Conservation (phyloP, 2,888 invertebrate species). For the Tigriopus californicus region DNA sequence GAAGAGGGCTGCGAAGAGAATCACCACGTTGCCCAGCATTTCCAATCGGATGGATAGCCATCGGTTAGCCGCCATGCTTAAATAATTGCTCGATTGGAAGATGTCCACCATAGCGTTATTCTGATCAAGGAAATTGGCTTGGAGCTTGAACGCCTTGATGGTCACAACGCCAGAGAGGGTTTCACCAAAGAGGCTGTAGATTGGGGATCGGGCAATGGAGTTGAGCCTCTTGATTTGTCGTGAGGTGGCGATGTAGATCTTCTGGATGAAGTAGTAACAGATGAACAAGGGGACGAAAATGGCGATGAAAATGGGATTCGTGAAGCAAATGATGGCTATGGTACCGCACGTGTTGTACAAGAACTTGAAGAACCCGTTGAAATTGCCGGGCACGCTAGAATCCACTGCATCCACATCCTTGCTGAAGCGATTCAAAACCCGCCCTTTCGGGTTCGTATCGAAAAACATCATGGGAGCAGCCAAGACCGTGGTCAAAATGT, state of each 20-base stretch:
- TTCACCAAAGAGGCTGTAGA: constrained; percentile 33
- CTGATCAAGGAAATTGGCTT: constrained; percentile 62
- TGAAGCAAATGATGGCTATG: constrained; percentile 22
- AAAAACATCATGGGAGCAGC: constrained; percentile 34
- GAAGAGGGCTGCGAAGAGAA: constrained; percentile 81
- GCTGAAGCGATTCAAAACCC: constrained; percentile 41
- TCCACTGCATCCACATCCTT: constrained; percentile 56
- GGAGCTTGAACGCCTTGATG: constrained; percentile 65
- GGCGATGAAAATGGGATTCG: constrained; percentile 24
- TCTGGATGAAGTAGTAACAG: constrained; percentile 27
- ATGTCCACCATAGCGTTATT: constrained; percentile 76
- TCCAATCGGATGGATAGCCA: constrained; percentile 91
- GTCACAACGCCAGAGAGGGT: constrained; percentile 42
- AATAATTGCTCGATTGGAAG: constrained; percentile 12
- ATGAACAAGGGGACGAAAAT: constrained; percentile 24
- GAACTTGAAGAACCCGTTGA: constrained; percentile 17
- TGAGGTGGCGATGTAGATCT: constrained; percentile 31
- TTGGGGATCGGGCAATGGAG: constrained; percentile 31
- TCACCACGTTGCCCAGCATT: constrained; percentile 86
- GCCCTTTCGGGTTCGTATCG: constrained; percentile 30
- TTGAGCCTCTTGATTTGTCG: constrained; percentile 32
- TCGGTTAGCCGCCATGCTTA: constrained; percentile 65
- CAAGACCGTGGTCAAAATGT: constrained; percentile 30
- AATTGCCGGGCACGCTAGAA: constrained; percentile 39
- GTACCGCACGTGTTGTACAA: constrained; percentile 21